Base-by-base conservation (phyloP, 2,797 vertebrate species). In the Enteromius paludinosus region DNA sequence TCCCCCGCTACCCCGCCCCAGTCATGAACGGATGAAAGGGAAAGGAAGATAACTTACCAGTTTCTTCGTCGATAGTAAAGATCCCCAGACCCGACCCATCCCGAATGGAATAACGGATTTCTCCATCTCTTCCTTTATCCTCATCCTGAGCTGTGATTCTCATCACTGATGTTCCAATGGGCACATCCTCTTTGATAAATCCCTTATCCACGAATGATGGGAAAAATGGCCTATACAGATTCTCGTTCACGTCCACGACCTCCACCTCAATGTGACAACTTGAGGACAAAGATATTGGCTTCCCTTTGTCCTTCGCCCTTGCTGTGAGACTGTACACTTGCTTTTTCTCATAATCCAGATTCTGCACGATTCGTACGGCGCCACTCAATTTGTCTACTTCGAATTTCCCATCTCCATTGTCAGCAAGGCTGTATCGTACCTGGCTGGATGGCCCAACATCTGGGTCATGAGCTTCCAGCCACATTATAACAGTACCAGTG, bases 381-480 rank as follows among this genome's bases (percentile, higher is more conserved):
- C 98, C 98, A 1, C 97, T 99, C 49, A 98, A 91, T 90, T 98
- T 99, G 91, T 99, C 98, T 17, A 99, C 96, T 45, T 99, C 98
- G 33, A 99, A 99, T 78, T 93, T 94, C 35, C 97, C 96, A 1
- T 98, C 97, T 28, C 96, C 97, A 0, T 92, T 95, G 84, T 99
- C 97, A 59, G 95, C 83, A 20, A 99, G 96, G 86, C 96, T 97
- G 89, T 98, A 99, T 15, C 97, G 95, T 84, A 99, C 95, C 91
- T 99, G 98, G 87, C 98, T 93, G 28, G 98, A 96, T 10, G 96
- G 93, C 7, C 98, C 98, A 2, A 96, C 15, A 49, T 99, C 98
- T 0, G 96, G 96, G 90, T 99, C 98, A 0, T 97, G 93, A 69
- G 98, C 96, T 88, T 99, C 98, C 65, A 99, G 89, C 98, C 98